Evolutionary conservation across 1,140 invertebrate genomes (phyloP).

Genomic region (Drosophila bocki): DNA sequence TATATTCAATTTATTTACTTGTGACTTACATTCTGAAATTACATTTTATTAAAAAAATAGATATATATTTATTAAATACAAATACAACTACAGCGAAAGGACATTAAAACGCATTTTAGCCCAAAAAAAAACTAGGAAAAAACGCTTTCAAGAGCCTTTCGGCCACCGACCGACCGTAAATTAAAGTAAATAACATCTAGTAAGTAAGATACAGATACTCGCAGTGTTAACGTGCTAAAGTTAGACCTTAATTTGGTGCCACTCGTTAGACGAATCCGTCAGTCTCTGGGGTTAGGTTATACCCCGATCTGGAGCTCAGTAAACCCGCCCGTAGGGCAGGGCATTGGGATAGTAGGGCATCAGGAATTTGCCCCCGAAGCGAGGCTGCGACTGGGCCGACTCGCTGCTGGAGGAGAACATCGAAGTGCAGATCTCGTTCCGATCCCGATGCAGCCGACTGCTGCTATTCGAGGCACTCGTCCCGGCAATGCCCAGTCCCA

Average conservation of each 20-base stretch:
- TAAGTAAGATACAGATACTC: conserved; percentile 20
- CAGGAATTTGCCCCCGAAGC: conserved; percentile 80
- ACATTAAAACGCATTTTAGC: conserved; percentile 68
- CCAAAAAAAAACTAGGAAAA: conserved; percentile 3
- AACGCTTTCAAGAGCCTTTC: conserved; percentile 72
- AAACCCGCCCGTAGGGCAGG: conserved; percentile 82
- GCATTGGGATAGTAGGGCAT: conserved; percentile 83
- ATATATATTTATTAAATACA: not conserved
- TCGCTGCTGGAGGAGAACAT: conserved; percentile 84
- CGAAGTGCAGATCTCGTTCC: conserved; percentile 76
- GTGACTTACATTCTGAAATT: conserved; percentile 7
- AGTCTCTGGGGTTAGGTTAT: conserved; percentile 57
- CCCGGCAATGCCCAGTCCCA: conserved; percentile 30
- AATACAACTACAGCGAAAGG: conserved; percentile 48
- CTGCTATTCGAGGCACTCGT: conserved; percentile 71
- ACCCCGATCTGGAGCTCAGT: conserved; percentile 42
- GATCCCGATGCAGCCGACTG: conserved; percentile 62
- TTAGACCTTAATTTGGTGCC: conserved; percentile 67
- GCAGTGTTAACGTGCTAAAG: conserved; percentile 27
- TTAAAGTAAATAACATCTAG: conserved; percentile 7
- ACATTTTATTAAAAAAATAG: conserved; percentile 2
- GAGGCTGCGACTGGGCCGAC: conserved; percentile 75
- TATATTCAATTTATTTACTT: conserved; percentile 1
- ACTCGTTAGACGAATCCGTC: conserved; percentile 77
- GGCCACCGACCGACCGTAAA: conserved; percentile 9